Conservation (phyloP, 2,113 vertebrate genomes). For the Xyliphius kryptos region DNA sequence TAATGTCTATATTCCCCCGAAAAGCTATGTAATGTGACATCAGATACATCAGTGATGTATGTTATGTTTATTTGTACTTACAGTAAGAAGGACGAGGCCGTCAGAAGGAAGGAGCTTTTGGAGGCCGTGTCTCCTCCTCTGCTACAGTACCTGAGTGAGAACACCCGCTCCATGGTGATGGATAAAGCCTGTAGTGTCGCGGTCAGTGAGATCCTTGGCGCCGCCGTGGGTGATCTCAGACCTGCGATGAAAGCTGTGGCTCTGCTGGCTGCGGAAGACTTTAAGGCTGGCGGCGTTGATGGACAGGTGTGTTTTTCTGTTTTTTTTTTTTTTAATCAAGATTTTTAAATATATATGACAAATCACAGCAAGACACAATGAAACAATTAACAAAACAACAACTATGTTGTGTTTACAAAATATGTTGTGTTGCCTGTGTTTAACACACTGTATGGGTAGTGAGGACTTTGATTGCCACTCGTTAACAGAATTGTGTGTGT, state of each 20-base stretch:
- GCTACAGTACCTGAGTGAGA: slow-evolving; percentile 70
- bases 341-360: no score
- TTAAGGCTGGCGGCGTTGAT: slow-evolving; percentile 73
- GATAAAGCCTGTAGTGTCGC: slow-evolving; percentile 77
- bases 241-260: slow-evolving; percentile 81
- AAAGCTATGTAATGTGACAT: no score
- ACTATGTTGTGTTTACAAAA: no score
- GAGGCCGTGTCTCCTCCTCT: slow-evolving; percentile 78
- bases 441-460: no score
- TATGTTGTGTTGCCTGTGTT: no score
- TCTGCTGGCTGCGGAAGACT: slow-evolving; percentile 68
- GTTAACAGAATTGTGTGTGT: no score
- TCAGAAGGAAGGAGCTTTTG: slow-evolving; percentile 76
- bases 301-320: slow-evolving; percentile 63
- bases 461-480: no score
- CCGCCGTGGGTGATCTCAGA: slow-evolving; percentile 71
- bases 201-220: slow-evolving; percentile 74
- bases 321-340: no score
- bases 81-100: slow-evolving; percentile 81
- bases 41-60: no score
- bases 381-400: no score
- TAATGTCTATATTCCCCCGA: no score
- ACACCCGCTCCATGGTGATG: slow-evolving; percentile 69
- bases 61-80: background rate
- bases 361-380: no score